These are phyloP conservation scores for Pycnonotus jocosus DNA, from an alignment of 2,113 vertebrate species.

Conservation along the genomic window DNA sequence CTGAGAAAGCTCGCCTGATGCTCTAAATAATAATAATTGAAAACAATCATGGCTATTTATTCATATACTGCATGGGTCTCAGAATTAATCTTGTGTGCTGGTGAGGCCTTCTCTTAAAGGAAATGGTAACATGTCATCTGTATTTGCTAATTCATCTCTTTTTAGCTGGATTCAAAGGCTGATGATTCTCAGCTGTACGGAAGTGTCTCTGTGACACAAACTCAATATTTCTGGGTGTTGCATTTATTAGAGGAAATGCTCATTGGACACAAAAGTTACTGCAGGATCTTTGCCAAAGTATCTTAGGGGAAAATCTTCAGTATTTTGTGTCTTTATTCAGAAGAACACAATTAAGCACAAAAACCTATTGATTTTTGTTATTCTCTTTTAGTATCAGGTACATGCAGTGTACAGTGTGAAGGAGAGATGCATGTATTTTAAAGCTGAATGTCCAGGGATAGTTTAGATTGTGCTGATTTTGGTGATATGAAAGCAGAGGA, in stretches of 20 bases:
- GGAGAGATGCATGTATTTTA: background rate
- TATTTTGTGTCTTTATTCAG: background rate
- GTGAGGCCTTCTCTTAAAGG: background rate
- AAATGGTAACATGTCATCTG: background rate
- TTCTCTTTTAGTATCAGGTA: background rate
- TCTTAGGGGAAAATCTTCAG: background rate
- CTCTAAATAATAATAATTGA: background rate
- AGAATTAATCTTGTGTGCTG: background rate
- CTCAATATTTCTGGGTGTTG: background rate
- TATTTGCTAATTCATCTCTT: background rate
- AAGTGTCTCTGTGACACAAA: background rate
- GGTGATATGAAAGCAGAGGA: background rate
- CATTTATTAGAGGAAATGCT: background rate
- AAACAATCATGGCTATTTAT: background rate
- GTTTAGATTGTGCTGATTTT: background rate
- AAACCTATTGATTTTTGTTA: background rate
- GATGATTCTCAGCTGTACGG: conserved; percentile 5
- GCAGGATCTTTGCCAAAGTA: background rate
- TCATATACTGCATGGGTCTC: background rate
- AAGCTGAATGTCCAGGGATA: background rate
- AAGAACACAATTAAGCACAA: background rate
- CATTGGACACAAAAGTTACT: background rate
- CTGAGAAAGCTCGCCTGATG: background rate
- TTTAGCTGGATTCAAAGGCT: background rate
- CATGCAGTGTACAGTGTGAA: background rate